Percentiles rank a stretch among this genome's conserved stretches.
Evolutionary conservation across 2,113 vertebrate genomes (phyloP).

Genomic region (Rhinopomastus cyanomelas): DNA sequence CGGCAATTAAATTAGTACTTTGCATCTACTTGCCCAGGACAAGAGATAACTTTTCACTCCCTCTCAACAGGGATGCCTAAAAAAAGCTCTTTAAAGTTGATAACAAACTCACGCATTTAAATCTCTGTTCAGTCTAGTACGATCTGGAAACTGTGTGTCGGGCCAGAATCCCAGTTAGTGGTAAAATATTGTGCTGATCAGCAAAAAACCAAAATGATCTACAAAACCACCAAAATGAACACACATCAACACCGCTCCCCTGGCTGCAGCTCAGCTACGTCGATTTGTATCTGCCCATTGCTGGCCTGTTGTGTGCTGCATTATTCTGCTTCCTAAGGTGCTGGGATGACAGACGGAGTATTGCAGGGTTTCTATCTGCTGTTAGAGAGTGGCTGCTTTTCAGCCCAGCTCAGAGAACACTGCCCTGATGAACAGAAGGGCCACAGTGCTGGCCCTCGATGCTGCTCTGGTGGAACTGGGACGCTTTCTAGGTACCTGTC

Average conservation of each 20-base stretch:
- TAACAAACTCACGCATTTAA: not conserved
- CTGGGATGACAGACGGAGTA: not conserved
- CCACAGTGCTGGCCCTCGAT: not conserved
- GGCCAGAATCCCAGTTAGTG: not conserved
- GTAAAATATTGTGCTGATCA: not conserved
- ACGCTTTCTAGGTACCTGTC: not conserved
- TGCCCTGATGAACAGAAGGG: not conserved
- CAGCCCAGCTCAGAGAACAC: not conserved
- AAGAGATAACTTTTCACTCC: not conserved
- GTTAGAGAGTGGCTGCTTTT: not conserved
- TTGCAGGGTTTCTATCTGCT: rapidly evolving
- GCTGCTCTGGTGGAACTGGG: not conserved
- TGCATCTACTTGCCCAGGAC: not conserved
- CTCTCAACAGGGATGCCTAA: not conserved
- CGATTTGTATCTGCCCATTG: not conserved
- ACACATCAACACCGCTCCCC: not conserved
- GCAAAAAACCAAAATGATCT: no score
- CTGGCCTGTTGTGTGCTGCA: not conserved
- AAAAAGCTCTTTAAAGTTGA: not conserved
- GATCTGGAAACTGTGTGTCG: not conserved
- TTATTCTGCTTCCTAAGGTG: not conserved
- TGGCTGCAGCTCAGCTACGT: not conserved
- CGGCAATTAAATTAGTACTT: not conserved
- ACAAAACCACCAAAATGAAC: not conserved
- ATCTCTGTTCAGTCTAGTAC: not conserved